Percentiles rank a stretch among this genome's conserved stretches.
Evolutionary conservation across 2,113 vertebrate genomes (phyloP).

Genomic region (Nothocercus julius): DNA sequence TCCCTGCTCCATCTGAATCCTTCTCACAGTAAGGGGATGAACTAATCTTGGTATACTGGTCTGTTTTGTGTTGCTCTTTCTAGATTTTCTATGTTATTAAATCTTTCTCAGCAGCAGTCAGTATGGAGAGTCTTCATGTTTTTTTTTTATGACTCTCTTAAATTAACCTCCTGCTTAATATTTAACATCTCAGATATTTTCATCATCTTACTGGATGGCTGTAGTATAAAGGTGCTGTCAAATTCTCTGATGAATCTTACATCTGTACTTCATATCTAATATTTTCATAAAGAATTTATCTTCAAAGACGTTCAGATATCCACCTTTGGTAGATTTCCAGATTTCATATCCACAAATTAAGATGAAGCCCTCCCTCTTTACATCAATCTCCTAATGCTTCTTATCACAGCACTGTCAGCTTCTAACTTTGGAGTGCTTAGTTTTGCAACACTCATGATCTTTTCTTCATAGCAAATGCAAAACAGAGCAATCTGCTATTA

Average conservation of each 20-base stretch:
- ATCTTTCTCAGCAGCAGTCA: not conserved
- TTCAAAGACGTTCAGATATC: slow-evolving; percentile 7
- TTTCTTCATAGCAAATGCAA: slow-evolving; percentile 43
- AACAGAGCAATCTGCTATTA: slow-evolving; percentile 28
- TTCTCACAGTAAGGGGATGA: slow-evolving; percentile 5
- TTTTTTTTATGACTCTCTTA: not conserved
- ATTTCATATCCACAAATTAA: slow-evolving; percentile 18
- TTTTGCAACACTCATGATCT: slow-evolving; percentile 34
- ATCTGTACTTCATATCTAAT: not conserved
- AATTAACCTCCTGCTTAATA: not conserved
- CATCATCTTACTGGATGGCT: not conserved
- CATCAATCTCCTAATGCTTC: not conserved
- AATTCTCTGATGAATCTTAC: slow-evolving; percentile 11
- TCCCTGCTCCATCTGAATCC: not conserved
- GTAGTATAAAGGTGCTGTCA: not conserved
- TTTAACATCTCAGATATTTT: slow-evolving; percentile 3
- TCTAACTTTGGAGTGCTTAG: slow-evolving; percentile 23
- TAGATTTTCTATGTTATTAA: not conserved
- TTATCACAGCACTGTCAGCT: slow-evolving; percentile 32
- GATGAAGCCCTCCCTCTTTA: not conserved
- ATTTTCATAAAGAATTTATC: slow-evolving; percentile 14
- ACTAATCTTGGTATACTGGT: not conserved
- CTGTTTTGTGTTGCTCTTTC: not conserved
- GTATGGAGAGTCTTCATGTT: not conserved
- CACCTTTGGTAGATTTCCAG: not conserved